These are phyloP conservation scores for Sardinella longiceps DNA, from an alignment of 2,797 vertebrate species.

Conservation along the genomic window DNA sequence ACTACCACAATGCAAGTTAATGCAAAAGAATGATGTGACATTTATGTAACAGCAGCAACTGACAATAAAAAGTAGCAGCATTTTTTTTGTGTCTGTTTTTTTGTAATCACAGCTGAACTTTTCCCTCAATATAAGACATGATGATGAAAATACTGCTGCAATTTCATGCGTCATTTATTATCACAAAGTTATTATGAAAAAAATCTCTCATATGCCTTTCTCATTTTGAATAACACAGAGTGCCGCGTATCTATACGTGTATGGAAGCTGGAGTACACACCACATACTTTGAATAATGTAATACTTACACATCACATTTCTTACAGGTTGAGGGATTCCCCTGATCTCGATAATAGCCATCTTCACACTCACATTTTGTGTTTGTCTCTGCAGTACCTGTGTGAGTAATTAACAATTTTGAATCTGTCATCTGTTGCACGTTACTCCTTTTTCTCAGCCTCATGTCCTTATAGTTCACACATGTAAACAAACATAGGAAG, in stretches of 20 bases:
- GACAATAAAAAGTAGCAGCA: background rate
- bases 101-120: background rate
- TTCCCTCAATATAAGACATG: background rate
- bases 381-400: conserved; percentile 64
- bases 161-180: background rate
- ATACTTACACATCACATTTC: conserved; percentile 67
- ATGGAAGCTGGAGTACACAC: background rate
- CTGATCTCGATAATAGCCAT: conserved; percentile 48
- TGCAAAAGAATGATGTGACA: background rate
- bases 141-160: background rate
- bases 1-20: background rate
- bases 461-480: background rate
- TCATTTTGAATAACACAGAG: background rate
- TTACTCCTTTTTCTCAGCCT: background rate
- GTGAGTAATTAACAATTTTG: conserved; percentile 43
- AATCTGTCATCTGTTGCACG: too few species aligned
- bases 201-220: too few species aligned
- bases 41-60: background rate
- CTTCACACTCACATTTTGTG: conserved; percentile 63
- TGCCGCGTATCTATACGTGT: background rate
- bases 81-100: too few species aligned
- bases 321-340: conserved; percentile 46
- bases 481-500: too few species aligned
- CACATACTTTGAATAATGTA: background rate
- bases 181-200: too few species aligned